A percentile compares a stretch with the other conserved stretches of the same genome.
Evolutionary conservation across 2,797 vertebrate species (phyloP).

Genomic region (Artibeus jamaicensis): DNA sequence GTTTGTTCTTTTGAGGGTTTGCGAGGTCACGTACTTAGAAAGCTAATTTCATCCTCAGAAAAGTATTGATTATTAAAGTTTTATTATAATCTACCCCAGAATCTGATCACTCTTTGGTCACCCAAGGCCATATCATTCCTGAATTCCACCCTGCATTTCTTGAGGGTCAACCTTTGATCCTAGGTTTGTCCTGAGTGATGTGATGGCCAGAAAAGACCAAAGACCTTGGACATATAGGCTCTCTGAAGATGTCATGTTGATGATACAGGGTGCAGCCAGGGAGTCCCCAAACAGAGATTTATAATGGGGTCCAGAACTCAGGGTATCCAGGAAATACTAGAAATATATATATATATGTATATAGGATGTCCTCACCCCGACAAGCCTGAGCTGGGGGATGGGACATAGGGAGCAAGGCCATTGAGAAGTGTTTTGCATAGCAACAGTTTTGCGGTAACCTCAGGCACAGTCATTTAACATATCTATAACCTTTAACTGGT

Average conservation of each 20-base stretch:
- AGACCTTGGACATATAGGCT: not conserved
- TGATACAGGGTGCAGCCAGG: no score
- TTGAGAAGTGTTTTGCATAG: no score
- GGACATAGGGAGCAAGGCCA: no score
- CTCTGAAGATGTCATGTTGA: not conserved
- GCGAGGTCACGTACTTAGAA: not conserved
- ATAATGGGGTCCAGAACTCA: no score
- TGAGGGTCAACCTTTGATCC: not conserved
- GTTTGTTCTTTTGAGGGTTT: constrained; percentile 18
- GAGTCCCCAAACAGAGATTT: no score
- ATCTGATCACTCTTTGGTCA: not conserved
- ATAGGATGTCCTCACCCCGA: no score
- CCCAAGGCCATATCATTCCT: not conserved
- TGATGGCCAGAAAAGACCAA: not conserved
- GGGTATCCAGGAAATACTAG: no score
- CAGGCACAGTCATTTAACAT: no score
- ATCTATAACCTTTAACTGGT: no score
- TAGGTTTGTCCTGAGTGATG: not conserved
- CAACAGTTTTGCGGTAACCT: no score
- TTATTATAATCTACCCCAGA: not conserved
- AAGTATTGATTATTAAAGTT: constrained; percentile 22
- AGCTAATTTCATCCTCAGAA: constrained; percentile 1
- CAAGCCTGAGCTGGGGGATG: no score
- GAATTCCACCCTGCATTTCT: not conserved
- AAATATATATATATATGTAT: no score